Evolutionary conservation across 2,797 vertebrate genomes (phyloP).

Genomic region (Calcarius lapponicus): DNA sequence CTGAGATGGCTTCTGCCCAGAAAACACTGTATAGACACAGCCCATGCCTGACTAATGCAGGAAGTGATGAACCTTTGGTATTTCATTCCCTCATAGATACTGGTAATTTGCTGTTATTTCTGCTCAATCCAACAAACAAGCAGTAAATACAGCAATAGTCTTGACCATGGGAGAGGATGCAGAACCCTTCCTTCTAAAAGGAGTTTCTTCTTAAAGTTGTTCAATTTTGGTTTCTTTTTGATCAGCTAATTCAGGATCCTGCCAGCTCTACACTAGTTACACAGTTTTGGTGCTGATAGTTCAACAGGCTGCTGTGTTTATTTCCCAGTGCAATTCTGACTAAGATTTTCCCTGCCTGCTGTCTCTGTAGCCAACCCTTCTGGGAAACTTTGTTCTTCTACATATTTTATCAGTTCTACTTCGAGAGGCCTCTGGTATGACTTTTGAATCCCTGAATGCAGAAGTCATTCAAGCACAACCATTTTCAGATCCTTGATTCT

Average conservation of each 20-base stretch:
- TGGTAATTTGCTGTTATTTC: background rate
- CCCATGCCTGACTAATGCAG: background rate
- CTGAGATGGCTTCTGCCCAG: background rate
- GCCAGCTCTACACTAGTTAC: background rate
- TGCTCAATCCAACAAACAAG: background rate
- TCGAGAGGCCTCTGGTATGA: background rate
- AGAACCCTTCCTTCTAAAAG: background rate
- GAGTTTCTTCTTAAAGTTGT: background rate
- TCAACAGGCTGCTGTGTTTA: background rate
- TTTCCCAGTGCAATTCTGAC: background rate
- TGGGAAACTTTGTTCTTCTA: background rate
- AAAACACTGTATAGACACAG: background rate
- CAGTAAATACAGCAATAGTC: background rate
- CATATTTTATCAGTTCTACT: background rate
- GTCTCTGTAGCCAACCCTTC: background rate
- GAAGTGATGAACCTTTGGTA: background rate
- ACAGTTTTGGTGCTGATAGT: background rate
- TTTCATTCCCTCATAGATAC: background rate
- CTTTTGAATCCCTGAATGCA: background rate
- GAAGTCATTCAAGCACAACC: background rate
- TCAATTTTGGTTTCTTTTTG: background rate
- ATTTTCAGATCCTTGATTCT: background rate
- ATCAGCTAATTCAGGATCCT: background rate
- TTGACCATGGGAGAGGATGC: background rate
- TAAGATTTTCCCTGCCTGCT: background rate